Percentiles rank a stretch among this genome's conserved stretches.
These are phyloP conservation scores for Xenopus petersii DNA, from an alignment of 2,797 vertebrate species.

Conservation along the genomic window DNA sequence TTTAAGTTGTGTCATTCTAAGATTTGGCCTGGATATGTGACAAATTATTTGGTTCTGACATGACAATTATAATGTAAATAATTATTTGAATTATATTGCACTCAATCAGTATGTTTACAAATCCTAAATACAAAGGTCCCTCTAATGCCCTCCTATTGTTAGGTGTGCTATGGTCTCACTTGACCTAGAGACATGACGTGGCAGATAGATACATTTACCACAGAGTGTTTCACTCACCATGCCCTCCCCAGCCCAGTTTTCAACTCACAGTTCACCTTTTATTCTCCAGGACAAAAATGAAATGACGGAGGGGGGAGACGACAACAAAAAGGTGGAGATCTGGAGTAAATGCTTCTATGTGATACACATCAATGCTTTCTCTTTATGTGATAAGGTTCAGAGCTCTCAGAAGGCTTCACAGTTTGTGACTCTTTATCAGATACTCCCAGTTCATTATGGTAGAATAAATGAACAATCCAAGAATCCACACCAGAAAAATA, in stretches of 20 bases:
- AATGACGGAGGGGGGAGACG: conserved; percentile 55
- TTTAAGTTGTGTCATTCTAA: too few relatives aligned
- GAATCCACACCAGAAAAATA: conserved; percentile 64
- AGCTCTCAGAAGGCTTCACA: conserved; percentile 76
- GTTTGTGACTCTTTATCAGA: conserved; percentile 68
- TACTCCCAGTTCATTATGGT: conserved; percentile 66
- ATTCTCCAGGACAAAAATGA: conserved; percentile 55
- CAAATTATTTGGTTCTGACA: too few relatives aligned
- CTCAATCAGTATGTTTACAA: too few relatives aligned
- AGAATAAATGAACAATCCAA: conserved; percentile 64
- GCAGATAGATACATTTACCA: conserved; percentile 45
- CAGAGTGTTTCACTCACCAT: conserved; percentile 39
- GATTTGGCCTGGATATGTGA: too few relatives aligned
- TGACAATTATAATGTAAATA: too few relatives aligned
- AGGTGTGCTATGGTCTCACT: background rate
- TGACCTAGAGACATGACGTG: conserved; percentile 5
- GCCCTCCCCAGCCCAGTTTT: conserved; percentile 20
- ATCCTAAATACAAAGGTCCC: too few relatives aligned
- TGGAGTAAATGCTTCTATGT: conserved; percentile 57
- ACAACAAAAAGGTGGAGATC: conserved; percentile 67
- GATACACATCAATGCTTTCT: conserved; percentile 69
- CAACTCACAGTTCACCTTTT: conserved; percentile 27
- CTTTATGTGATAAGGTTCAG: conserved; percentile 69
- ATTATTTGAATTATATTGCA: too few relatives aligned
- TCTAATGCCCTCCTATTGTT: background rate